Conservation (phyloP, 1,140 invertebrate species). For the Drosophila bocqueti region DNA sequence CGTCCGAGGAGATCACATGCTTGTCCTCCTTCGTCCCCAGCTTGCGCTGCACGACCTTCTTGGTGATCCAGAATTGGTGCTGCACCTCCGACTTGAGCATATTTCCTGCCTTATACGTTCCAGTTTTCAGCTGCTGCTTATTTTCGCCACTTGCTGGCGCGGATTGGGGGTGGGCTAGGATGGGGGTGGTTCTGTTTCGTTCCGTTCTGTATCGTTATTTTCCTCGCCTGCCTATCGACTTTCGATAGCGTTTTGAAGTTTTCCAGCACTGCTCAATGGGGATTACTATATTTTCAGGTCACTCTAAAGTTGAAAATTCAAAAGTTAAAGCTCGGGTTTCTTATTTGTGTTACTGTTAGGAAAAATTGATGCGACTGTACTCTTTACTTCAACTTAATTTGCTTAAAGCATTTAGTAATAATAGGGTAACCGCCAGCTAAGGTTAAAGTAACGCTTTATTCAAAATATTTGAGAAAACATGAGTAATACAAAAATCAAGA, state of each 20-base stretch:
- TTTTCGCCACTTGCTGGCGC: constrained; percentile 27
- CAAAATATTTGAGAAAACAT: not conserved
- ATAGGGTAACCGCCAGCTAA: not conserved
- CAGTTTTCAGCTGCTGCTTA: constrained; percentile 39
- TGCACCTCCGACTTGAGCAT: constrained; percentile 87
- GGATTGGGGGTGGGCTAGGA: constrained; percentile 10
- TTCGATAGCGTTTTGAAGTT: not conserved
- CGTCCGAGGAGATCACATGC: constrained; percentile 97
- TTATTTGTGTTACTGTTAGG: not conserved
- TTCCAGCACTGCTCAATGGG: not conserved
- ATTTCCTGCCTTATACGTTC: constrained; percentile 50
- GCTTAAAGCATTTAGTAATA: no score
- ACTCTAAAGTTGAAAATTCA: not conserved
- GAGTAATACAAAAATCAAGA: not conserved
- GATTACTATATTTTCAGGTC: no score
- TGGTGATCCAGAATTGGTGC: constrained; percentile 99
- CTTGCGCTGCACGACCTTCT: constrained; percentile 97
- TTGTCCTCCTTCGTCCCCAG: constrained; percentile 99
- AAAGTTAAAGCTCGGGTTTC: not conserved
- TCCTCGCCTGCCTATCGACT: constrained; percentile 1
- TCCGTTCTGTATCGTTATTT: constrained; percentile 28
- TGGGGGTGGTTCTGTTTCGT: constrained; percentile 21
- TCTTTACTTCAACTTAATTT: not conserved
- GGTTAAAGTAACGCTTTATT: not conserved
- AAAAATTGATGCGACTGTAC: not conserved